Conservation (phyloP, 2,113 vertebrate species). For the Cacatua alba region DNA sequence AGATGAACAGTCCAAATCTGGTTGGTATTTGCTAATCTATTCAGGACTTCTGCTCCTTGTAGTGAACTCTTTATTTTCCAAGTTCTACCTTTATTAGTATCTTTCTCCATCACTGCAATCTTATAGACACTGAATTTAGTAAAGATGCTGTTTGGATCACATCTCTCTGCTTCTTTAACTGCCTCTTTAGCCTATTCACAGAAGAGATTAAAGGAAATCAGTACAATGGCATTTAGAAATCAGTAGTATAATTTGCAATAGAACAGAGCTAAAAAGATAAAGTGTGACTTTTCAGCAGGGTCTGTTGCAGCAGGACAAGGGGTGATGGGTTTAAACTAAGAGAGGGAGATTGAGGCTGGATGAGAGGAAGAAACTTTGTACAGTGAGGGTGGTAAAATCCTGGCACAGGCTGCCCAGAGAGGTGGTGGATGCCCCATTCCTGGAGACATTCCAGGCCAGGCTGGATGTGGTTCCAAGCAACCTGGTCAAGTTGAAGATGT, state of each 20-base stretch:
- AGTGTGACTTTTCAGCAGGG: not conserved
- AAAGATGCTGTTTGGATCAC: constrained; percentile 86
- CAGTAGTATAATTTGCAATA: not conserved
- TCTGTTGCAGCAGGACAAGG: not conserved
- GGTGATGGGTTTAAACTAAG: not conserved
- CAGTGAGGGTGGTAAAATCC: not conserved
- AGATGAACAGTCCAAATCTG: not conserved
- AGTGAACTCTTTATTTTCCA: not conserved
- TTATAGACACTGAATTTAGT: constrained; percentile 90
- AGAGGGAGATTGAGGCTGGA: not conserved
- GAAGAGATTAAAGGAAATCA: constrained; percentile 20
- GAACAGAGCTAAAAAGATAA: not conserved
- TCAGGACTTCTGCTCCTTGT: not conserved
- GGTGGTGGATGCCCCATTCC: not conserved
- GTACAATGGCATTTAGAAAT: not conserved
- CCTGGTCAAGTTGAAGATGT: not conserved
- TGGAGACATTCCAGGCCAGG: not conserved
- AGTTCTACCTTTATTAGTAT: constrained; percentile 79
- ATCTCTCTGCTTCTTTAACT: constrained; percentile 81
- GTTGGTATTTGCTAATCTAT: not conserved
- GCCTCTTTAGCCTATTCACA: constrained; percentile 86
- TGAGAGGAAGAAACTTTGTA: not conserved
- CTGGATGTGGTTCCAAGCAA: not conserved
- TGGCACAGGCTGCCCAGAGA: not conserved
- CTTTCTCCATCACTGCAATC: constrained; percentile 83